Base-by-base conservation (phyloP, 2,113 vertebrate genomes). In the Notarius quadriscutis region DNA sequence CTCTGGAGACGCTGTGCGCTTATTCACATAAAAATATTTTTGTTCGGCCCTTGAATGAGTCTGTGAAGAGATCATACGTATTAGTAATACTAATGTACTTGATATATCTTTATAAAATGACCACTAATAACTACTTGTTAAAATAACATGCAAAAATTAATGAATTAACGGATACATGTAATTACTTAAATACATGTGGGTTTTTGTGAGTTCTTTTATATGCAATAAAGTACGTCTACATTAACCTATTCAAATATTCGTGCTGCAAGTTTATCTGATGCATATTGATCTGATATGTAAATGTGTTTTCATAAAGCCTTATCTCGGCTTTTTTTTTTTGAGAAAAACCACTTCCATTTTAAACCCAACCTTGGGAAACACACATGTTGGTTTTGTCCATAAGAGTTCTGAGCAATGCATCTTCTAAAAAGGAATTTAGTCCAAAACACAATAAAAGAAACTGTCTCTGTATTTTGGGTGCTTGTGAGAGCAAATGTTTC, bases 181-280 rank as follows among this genome's bases (percentile, higher is more conserved):
- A 6, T 51, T n/a, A 20, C 20, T 41, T 50, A 50, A 11, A 50
- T 3, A 22, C 7, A 48, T 74, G 4, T 8, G 41, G 22, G 4
- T 75, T 82, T 72, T 72, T 72, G 5, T 41, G 27, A 41, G 12
- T 83, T 9, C 62, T 63, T 82, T 84, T 60, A 53, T 78, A 55
- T 78, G 4, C 53, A 62, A 72, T 60, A 75, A 84, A 75, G 27
- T 17, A 15, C 48, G 25, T 65, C 9, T 65, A 34, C 11, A 78
- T 27, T 79, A 20, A 41, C 41, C 17, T 41, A 27, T 27, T 53
- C 34, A 85, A 50, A 62, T 22, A 51, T 85, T 30, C 15, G 58
- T 22, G 18, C 27, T 41, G 30, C 25, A 57, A 3, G 1, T 25
- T 75, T 51, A 25, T 12, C 41, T 75, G 41, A 50, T 50, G 48